These are phyloP conservation scores for Thysanoteuthis rhombus DNA, from an alignment of 2,888 invertebrate species.

Conservation along the genomic window DNA sequence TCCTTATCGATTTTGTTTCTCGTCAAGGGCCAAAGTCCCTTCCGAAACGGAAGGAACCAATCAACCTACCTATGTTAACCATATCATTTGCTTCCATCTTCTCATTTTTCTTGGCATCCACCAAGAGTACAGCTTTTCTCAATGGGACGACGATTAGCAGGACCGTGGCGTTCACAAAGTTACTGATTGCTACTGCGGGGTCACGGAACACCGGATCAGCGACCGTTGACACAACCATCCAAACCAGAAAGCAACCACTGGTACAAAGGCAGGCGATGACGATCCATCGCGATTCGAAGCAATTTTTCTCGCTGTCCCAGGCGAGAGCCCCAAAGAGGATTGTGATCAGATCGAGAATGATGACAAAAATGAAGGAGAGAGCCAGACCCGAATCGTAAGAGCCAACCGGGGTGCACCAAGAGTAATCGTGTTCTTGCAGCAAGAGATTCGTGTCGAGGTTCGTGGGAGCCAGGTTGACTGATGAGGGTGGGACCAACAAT, in stretches of 20 bases:
- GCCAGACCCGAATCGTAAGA: conserved; percentile 66
- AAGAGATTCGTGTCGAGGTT: background rate
- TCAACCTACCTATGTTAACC: background rate
- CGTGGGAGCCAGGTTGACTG: conserved; percentile 32
- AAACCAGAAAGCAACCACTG: conserved; percentile 65
- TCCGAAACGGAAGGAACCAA: background rate
- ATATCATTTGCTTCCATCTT: conserved; percentile 38
- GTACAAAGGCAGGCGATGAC: conserved; percentile 53
- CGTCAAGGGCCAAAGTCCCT: too few relatives aligned
- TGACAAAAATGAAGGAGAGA: conserved; percentile 67
- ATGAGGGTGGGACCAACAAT: conserved; percentile 64
- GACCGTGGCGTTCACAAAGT: conserved; percentile 66
- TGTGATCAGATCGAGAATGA: conserved; percentile 67
- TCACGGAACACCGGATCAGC: conserved; percentile 61
- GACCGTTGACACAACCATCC: conserved; percentile 67
- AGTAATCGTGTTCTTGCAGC: conserved; percentile 50
- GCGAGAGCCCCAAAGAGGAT: conserved; percentile 66
- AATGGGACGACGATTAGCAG: conserved; percentile 66
- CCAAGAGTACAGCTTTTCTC: conserved; percentile 64
- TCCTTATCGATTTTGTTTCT: too few relatives aligned
- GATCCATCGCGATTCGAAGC: conserved; percentile 68
- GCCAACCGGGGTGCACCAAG: conserved; percentile 58
- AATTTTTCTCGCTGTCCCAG: conserved; percentile 67
- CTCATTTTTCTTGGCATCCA: conserved; percentile 43
- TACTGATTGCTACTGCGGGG: conserved; percentile 66